Percentiles rank a stretch among this genome's conserved stretches.
These are phyloP conservation scores for Dendrolimus houi DNA, from an alignment of 2,888 invertebrate genomes.

Conservation along the genomic window DNA sequence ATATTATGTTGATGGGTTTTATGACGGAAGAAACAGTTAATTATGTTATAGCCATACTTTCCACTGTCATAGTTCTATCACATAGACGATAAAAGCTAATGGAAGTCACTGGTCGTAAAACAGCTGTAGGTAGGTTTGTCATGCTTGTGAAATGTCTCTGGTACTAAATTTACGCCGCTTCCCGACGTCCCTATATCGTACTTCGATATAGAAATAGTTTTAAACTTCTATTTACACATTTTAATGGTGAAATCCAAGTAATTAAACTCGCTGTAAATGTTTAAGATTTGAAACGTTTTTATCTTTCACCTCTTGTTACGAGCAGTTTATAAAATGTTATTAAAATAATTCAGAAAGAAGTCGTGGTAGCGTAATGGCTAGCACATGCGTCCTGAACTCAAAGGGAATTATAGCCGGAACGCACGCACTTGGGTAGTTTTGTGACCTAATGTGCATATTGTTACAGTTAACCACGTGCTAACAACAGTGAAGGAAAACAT, in stretches of 20 bases:
- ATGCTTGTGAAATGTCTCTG: slow-evolving; percentile 29
- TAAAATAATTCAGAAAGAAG: neutral
- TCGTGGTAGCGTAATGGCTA: too few species aligned
- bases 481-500: too few species aligned
- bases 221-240: slow-evolving; percentile 25
- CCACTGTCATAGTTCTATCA: slow-evolving; percentile 13
- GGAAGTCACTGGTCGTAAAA: slow-evolving; percentile 17
- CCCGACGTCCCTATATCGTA: slow-evolving; percentile 25
- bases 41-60: slow-evolving; percentile 13
- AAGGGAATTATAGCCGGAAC: too few species aligned
- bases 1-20: slow-evolving; percentile 2
- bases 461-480: too few species aligned
- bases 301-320: slow-evolving; percentile 13
- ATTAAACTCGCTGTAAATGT: slow-evolving; percentile 21
- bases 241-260: slow-evolving; percentile 17
- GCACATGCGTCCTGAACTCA: too few species aligned
- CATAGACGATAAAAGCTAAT: slow-evolving; percentile 23
- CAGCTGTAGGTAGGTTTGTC: slow-evolving; percentile 16
- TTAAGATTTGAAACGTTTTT: slow-evolving; percentile 18
- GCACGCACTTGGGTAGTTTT: too few species aligned
- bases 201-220: slow-evolving; percentile 36
- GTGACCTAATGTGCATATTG: too few species aligned
- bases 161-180: slow-evolving; percentile 28
- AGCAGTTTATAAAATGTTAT: slow-evolving; percentile 4
- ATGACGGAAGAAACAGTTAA: neutral